These are phyloP conservation scores for Aleiodes leptofemur DNA, from an alignment of 2,888 invertebrate genomes.

Conservation along the genomic window DNA sequence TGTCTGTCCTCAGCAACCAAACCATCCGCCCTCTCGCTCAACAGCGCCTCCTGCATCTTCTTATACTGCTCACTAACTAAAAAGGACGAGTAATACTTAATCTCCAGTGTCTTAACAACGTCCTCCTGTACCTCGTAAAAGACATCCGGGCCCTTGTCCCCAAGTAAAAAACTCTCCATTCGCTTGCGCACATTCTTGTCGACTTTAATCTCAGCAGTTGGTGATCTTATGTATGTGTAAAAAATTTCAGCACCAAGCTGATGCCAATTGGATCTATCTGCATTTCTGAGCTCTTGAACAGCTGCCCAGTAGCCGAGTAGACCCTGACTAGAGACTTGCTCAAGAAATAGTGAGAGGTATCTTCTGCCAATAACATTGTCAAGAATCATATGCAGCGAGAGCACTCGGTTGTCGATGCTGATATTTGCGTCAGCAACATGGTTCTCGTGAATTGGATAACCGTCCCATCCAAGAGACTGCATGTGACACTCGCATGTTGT, in stretches of 20 bases:
- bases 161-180: conserved; percentile 91
- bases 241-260: conserved; percentile 94
- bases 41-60: conserved; percentile 82
- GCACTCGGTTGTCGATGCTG: conserved; percentile 70
- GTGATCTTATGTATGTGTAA: conserved; percentile 90
- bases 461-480: conserved; percentile 86
- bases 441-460: conserved; percentile 73
- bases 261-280: conserved; percentile 87
- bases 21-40: conserved; percentile 78
- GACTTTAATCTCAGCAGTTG: conserved; percentile 88
- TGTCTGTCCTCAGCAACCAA: conserved; percentile 65
- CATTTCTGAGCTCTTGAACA: conserved; percentile 87
- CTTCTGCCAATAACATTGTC: conserved; percentile 88
- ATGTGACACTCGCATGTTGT: conserved; percentile 87
- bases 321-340: conserved; percentile 89
- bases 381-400: conserved; percentile 84
- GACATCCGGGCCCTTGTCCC: conserved; percentile 91
- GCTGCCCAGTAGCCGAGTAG: conserved; percentile 91
- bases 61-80: conserved; percentile 91
- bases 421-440: conserved; percentile 64
- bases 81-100: conserved; percentile 93
- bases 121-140: conserved; percentile 91
- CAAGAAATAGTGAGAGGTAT: conserved; percentile 87
- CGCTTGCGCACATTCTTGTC: conserved; percentile 88
- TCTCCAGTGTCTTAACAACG: conserved; percentile 87